These are phyloP conservation scores for Paratrypauchen microcephalus DNA, from an alignment of 2,797 vertebrate genomes.

Conservation along the genomic window DNA sequence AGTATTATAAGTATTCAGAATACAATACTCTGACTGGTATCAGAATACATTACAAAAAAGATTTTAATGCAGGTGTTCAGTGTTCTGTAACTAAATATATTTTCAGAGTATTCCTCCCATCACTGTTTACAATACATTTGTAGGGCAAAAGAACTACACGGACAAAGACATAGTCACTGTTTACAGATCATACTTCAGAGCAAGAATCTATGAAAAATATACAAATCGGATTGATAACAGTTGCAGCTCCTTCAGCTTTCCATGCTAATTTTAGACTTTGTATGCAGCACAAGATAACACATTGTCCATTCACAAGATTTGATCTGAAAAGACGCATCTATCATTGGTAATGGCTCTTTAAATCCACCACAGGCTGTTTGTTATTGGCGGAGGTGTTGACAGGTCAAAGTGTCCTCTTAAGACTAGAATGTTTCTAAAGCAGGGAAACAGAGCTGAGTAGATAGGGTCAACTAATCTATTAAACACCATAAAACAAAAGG, in stretches of 20 bases:
- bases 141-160: no score
- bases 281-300: neutral
- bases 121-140: no score
- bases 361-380: neutral
- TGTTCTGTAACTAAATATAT: no score
- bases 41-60: no score
- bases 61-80: no score
- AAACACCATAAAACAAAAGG: neutral
- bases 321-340: neutral
- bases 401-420: constrained; percentile 2
- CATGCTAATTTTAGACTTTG: neutral
- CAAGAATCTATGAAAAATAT: neutral
- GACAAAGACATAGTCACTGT: no score
- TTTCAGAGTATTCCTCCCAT: no score
- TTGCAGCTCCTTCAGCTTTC: no score
- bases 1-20: no score
- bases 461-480: neutral
- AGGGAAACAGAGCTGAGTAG: neutral
- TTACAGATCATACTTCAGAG: neutral
- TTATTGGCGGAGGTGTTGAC: neutral
- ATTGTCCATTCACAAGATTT: neutral
- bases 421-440: neutral
- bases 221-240: neutral
- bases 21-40: no score
- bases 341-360: neutral